Conservation (phyloP, 2,888 invertebrate species). For the Saturnia pavonia region DNA sequence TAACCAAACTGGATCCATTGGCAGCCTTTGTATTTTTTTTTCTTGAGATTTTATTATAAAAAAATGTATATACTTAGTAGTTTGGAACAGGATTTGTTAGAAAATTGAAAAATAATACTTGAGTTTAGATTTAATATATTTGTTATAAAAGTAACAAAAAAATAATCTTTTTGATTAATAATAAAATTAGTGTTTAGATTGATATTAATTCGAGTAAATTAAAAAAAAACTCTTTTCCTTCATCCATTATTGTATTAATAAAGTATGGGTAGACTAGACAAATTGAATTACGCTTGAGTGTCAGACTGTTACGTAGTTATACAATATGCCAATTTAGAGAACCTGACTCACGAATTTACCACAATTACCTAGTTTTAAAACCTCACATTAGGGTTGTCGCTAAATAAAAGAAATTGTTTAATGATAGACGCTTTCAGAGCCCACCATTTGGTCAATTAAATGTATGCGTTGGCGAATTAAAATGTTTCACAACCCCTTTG, state of each 20-base stretch:
- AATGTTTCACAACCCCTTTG: too few relatives aligned
- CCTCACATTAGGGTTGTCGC: not conserved
- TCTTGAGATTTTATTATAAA: not conserved
- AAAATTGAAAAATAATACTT: too few relatives aligned
- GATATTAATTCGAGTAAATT: not conserved
- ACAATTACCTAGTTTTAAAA: slow-evolving; percentile 10
- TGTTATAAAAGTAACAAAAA: too few relatives aligned
- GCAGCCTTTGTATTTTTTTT: not conserved
- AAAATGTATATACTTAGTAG: not conserved
- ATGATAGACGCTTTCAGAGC: not conserved
- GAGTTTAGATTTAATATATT: too few relatives aligned
- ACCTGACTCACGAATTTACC: not conserved
- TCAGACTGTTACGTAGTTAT: not conserved
- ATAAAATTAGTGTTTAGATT: too few relatives aligned
- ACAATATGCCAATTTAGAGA: slow-evolving; percentile 3
- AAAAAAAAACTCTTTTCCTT: not conserved
- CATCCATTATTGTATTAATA: not conserved
- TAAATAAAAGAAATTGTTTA: not conserved
- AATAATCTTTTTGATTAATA: too few relatives aligned
- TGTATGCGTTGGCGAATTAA: not conserved
- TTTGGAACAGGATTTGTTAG: too few relatives aligned
- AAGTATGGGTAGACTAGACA: not conserved
- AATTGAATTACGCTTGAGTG: slow-evolving; percentile 1
- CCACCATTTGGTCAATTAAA: not conserved
- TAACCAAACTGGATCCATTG: slow-evolving; percentile 30